Conservation (phyloP, 2,797 vertebrate genomes). For the Neosalanx taihuensis region DNA sequence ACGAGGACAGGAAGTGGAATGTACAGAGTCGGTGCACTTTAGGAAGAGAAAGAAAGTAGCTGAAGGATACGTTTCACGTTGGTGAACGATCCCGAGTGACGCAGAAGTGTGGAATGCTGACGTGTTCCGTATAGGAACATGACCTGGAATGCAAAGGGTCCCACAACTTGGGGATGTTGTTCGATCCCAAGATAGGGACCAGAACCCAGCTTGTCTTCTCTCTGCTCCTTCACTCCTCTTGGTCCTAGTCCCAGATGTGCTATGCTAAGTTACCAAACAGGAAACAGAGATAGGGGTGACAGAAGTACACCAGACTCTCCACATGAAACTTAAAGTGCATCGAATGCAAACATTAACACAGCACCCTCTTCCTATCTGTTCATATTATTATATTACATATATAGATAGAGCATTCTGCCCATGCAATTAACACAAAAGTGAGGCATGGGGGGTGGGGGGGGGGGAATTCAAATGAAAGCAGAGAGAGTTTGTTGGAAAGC, state of each 20-base stretch:
- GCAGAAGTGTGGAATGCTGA: constrained; percentile 36
- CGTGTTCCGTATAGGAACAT: not conserved
- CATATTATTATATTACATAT: constrained; percentile 73
- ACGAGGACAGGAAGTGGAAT: no score
- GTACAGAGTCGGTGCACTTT: not conserved
- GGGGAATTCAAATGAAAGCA: constrained; percentile 46
- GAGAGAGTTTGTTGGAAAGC: constrained; percentile 75
- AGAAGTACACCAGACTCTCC: constrained; percentile 52
- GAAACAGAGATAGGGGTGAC: constrained; percentile 36
- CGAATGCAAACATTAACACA: constrained; percentile 83
- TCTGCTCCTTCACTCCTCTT: not conserved
- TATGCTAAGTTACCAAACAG: constrained; percentile 32
- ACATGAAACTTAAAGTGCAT: constrained; percentile 81
- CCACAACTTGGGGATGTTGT: not conserved
- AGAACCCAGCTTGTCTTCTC: not conserved
- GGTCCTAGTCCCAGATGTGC: constrained; percentile 20
- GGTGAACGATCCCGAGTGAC: no score
- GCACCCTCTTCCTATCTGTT: constrained; percentile 63
- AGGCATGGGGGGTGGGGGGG: constrained; percentile 52
- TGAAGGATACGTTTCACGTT: no score
- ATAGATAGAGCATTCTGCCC: constrained; percentile 68
- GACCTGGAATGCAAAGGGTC: constrained; percentile 45
- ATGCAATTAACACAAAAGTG: constrained; percentile 75
- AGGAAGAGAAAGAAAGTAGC: constrained; percentile 56
- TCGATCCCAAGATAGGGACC: not conserved